These are phyloP conservation scores for Gymnopithys bicolor DNA, from an alignment of 2,797 vertebrate genomes.

Conservation along the genomic window DNA sequence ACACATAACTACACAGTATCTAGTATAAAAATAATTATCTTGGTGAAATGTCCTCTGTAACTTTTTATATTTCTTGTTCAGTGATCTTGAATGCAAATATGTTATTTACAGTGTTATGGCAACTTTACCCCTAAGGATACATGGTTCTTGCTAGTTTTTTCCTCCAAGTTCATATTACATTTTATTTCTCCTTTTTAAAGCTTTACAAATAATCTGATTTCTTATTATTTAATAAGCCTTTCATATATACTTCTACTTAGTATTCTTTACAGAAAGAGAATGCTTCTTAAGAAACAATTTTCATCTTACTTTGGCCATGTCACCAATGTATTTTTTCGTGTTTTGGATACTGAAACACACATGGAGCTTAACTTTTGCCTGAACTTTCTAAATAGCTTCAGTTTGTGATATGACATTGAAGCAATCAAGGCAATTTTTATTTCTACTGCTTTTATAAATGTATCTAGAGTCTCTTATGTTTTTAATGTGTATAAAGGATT, in stretches of 20 bases:
- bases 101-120: neutral
- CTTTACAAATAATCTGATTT: neutral
- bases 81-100: neutral
- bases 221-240: neutral
- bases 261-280: neutral
- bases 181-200: neutral
- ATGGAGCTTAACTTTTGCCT: neutral
- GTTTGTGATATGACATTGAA: neutral
- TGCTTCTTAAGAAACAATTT: neutral
- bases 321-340: neutral
- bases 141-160: neutral
- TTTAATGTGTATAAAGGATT: neutral
- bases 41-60: neutral
- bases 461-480: neutral
- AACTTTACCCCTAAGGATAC: neutral
- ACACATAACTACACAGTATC: neutral
- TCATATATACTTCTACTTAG: neutral
- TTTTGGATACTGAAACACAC: neutral
- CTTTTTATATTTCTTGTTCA: neutral
- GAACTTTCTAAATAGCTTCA: neutral
- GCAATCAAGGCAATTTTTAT: neutral
- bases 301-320: neutral
- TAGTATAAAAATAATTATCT: neutral
- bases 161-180: neutral
- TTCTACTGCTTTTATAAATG: neutral